Base-by-base conservation (phyloP, 2,888 invertebrate species). In the Zaprionus obscuricornis region DNA sequence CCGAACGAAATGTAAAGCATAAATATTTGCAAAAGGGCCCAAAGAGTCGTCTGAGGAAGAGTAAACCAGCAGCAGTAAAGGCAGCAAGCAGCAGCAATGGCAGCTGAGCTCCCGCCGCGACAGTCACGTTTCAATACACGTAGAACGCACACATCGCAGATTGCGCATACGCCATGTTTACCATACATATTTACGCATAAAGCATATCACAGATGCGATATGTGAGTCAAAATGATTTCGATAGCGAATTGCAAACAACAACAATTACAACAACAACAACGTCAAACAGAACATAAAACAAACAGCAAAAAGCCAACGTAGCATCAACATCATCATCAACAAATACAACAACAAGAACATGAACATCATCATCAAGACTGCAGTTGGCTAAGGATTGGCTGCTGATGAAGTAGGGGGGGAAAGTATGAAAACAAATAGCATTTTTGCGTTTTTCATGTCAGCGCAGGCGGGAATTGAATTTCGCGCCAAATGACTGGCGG, bases 1-100 rank as follows among this genome's bases (percentile, higher is more conserved):
- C 84, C 78, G 84, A 81, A 74, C 69, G 74, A 78, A 85, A 85
- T 78, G 82, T 85, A 66, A 81, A 85, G 79, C 81, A 82, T 83
- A 79, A 85, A 82, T 82, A 85, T 81, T 81, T 81, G 81, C 83
- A 46, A 78, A 81, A 84, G 82, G 74, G 83, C 58, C 75, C 71
- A 74, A 33, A 46, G 51, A 16, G 34, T 37, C 17, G n/a, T 29
- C 29, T 8, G 8, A 18, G 20, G 22, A 5, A 34, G 16, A 60
- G 40, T 11, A 17, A 22, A 34, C 33, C 26, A 37, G n/a, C 36
- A 49, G 5, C 27, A 40, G 20, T 24, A 39, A n/a, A 50, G 40
- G 31, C 39, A 50, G 46, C 18, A 39, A 2, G 27, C 29, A 17
- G 22, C 31, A 50, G 55, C 46, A 22, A 47, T n/a, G 24, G 63